Base-by-base conservation (phyloP, 2,888 invertebrate genomes). In the Xanthia icteritia region DNA sequence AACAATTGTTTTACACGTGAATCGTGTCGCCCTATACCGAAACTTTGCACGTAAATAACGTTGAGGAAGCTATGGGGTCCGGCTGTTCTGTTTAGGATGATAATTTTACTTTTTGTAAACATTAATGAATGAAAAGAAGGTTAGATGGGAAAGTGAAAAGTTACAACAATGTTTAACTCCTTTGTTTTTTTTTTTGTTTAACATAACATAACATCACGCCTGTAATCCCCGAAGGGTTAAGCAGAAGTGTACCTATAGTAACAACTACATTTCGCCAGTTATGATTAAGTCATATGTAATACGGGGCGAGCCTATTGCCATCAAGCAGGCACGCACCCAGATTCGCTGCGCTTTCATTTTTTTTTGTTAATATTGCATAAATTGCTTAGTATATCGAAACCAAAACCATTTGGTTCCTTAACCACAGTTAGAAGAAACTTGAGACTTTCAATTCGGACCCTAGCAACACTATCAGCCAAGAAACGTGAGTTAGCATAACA, bases 21-120 rank as follows among this genome's bases (percentile, higher is more conserved):
- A 79, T 83, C 66, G 81, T 76, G 85, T 85, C 85, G 76, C 79
- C 79, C 79, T 87, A 77, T 79, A 73, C 58, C 77, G 63, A 88
- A 87, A 88, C 83, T 88, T 88, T 86, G 66, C 75, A 82, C 87
- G 86, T 89, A 89, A 89, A 89, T 89, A 89, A 88, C 82, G 80
- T 77, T 65, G 79, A 89, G 88, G 84, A 86, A 89, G 65, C 86
- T 82, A 81, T 76, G 79, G 83, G 84, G 83, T 82, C 79, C 76
- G 79, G 79, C 79, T 81, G 51, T 65, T 68, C 85, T 79, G 79
- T 85, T 86, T 88, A 86, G 86, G 85, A 81, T 79, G 77, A 83
- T 83, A 83, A 85, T 86, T 88, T 81, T 76, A 87, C 87, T 87
- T 88, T 87, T 85, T 81, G 78, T 82, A 82, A 83, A 85, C 82